Base-by-base conservation (phyloP, 2,888 invertebrate genomes). In the Monopis laevigella region DNA sequence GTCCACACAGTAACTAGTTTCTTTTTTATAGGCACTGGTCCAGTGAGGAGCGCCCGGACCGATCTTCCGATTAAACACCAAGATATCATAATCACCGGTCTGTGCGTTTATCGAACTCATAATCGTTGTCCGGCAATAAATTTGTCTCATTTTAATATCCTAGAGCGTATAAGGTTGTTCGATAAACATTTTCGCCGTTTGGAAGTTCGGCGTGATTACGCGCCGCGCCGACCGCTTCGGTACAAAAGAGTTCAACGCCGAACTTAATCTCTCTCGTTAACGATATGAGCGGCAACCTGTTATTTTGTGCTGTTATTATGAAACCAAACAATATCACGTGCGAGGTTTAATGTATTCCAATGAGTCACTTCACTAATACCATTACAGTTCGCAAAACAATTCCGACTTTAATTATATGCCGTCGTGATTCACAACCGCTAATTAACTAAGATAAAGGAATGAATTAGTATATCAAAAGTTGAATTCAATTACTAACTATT, bases 11-110 rank as follows among this genome's bases (percentile, higher is more conserved):
- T 67, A 73, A 72, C 77, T 64, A 75, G 75, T 75, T 75, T 75
- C 64, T 67, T 77, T 75, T 78, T 80, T 80, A 78, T 77, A 71
- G 63, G 65, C 73, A 75, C 78, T 66, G 77, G 78, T 78, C 74
- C 73, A 61, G 70, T 71, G 62, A 68, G 66, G 68, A 73, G 73
- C 74, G 67, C 27, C 39, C 71, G 68, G 73, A 74, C 71, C 77
- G 78, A 75, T 77, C 65, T 59, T 65, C 66, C 71, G 78, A 78
- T 80, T 75, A 71, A 63, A 69, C 65, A 59, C 55, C 52, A 57
- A 78, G 80, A 80, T 80, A 80, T 78, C 78, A 78, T 80, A 80
- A 80, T 80, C 78, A 78, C 75, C 67, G 77, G 77, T 70, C 72
- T 74, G 65, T 55, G 69, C 67, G 73, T 80, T 75, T 78, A 80